Evolutionary conservation across 2,888 invertebrate species (phyloP).

Genomic region (Tolmerus cingulatus): DNA sequence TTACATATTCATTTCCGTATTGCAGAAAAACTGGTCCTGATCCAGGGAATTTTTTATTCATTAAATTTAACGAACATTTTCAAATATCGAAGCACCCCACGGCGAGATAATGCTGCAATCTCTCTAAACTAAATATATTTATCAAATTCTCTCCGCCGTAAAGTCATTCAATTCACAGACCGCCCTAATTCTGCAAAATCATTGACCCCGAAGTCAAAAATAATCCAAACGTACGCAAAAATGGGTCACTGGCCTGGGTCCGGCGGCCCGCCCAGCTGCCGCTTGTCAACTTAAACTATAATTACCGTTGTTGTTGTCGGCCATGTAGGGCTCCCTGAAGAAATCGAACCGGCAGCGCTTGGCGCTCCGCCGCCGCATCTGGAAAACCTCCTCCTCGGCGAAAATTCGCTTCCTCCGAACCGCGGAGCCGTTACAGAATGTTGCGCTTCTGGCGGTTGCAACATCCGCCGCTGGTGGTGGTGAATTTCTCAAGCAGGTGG

Average conservation of each 20-base stretch:
- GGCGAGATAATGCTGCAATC: not conserved
- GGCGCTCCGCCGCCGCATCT: slow-evolving; percentile 48
- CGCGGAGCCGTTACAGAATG: not conserved
- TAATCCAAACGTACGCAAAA: not conserved
- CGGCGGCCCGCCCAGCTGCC: not conserved
- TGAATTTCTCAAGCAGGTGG: not conserved
- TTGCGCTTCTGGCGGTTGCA: not conserved
- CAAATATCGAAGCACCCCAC: not conserved
- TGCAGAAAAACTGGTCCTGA: not conserved
- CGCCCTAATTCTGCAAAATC: slow-evolving; percentile 1
- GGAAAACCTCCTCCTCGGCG: slow-evolving; percentile 39
- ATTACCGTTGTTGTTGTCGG: slow-evolving; percentile 14
- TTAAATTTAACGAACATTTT: not conserved
- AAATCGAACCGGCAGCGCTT: slow-evolving; percentile 59
- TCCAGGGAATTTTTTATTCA: not conserved
- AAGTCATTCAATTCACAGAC: not conserved
- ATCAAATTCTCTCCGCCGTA: not conserved
- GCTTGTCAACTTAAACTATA: not conserved
- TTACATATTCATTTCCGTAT: not conserved
- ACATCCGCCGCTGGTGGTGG: not conserved
- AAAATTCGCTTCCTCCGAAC: slow-evolving; percentile 5
- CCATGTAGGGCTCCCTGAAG: slow-evolving; percentile 10
- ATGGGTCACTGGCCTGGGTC: not conserved
- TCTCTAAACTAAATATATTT: not conserved
- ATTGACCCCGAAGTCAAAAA: slow-evolving; percentile 30